Conservation (phyloP, 2,888 invertebrate species). For the Apodemia zela region DNA sequence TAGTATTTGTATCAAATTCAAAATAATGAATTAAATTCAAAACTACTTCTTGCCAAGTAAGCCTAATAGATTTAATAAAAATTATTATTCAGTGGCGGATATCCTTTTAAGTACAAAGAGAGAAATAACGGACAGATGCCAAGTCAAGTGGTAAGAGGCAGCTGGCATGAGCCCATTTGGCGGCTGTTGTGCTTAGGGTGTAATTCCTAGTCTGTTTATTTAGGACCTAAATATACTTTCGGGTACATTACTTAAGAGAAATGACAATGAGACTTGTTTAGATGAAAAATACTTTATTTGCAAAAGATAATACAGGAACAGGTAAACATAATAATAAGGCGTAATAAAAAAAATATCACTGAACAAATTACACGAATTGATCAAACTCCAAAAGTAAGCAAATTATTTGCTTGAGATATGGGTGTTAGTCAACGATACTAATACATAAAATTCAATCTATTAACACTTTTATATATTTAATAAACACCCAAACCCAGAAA, state of each 20-base stretch:
- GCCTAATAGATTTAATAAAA: constrained; percentile 10
- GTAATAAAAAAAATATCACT: too few species aligned
- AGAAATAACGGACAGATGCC: constrained; percentile 31
- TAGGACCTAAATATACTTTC: neutral
- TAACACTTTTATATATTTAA: too few species aligned
- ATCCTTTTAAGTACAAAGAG: constrained; percentile 23
- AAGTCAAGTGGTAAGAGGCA: constrained; percentile 34
- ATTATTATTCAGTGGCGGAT: constrained; percentile 19
- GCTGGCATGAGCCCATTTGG: constrained; percentile 37
- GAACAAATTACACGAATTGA: too few species aligned
- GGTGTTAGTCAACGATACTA: too few species aligned
- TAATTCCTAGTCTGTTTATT: constrained; percentile 5
- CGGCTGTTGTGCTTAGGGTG: constrained; percentile 26
- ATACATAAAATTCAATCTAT: too few species aligned
- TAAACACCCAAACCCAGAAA: too few species aligned
- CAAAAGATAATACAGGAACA: too few species aligned
- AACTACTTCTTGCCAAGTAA: neutral
- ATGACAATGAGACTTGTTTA: neutral
- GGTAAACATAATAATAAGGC: too few species aligned
- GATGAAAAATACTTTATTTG: neutral
- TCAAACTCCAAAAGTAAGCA: too few species aligned
- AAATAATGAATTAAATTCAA: neutral
- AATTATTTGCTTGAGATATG: too few species aligned
- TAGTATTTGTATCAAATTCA: too few species aligned
- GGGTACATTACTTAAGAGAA: neutral